Percentiles rank a stretch among this genome's conserved stretches.
These are phyloP conservation scores for Pollenia angustigena DNA, from an alignment of 2,888 invertebrate species.

Conservation along the genomic window DNA sequence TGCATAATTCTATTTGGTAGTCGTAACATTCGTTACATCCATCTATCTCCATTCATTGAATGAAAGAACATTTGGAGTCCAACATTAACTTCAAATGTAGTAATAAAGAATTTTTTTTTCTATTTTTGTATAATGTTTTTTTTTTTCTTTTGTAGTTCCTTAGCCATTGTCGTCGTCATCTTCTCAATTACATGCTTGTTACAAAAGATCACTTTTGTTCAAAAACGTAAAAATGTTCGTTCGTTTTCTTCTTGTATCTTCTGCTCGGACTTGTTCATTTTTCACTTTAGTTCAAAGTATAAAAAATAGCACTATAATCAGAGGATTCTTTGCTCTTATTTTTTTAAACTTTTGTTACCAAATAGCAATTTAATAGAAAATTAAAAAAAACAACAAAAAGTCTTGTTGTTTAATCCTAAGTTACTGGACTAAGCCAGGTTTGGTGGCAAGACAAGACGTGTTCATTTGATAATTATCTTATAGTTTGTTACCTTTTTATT, in stretches of 20 bases:
- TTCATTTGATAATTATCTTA: slow-evolving; percentile 70
- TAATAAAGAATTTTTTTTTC: slow-evolving; percentile 55
- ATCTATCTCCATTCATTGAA: slow-evolving; percentile 48
- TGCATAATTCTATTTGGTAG: slow-evolving; percentile 45
- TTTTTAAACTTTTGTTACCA: slow-evolving; percentile 36
- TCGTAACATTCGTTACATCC: slow-evolving; percentile 57
- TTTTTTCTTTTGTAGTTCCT: slow-evolving; percentile 29
- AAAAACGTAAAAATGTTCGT: slow-evolving; percentile 25
- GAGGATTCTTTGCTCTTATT: slow-evolving; percentile 8
- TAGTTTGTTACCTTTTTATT: slow-evolving; percentile 32
- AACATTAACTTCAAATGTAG: slow-evolving; percentile 55
- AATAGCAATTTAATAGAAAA: slow-evolving; percentile 65
- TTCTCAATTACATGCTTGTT: slow-evolving; percentile 70
- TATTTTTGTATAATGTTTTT: slow-evolving; percentile 19
- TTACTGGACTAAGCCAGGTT: slow-evolving; percentile 19
- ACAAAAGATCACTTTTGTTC: slow-evolving; percentile 65
- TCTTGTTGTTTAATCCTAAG: slow-evolving; percentile 50
- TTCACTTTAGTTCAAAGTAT: slow-evolving; percentile 43
- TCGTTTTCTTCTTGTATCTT: slow-evolving; percentile 29
- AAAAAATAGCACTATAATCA: slow-evolving; percentile 58
- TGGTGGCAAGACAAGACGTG: slow-evolving; percentile 57
- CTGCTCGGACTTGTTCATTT: slow-evolving; percentile 7
- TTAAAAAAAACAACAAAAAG: slow-evolving; percentile 15
- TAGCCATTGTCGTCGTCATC: slow-evolving; percentile 37
- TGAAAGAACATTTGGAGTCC: slow-evolving; percentile 41